A percentile compares a stretch with the other conserved stretches of the same genome.
Conservation (phyloP, 2,797 vertebrate genomes). For the Dromococcyx pavoninus region DNA sequence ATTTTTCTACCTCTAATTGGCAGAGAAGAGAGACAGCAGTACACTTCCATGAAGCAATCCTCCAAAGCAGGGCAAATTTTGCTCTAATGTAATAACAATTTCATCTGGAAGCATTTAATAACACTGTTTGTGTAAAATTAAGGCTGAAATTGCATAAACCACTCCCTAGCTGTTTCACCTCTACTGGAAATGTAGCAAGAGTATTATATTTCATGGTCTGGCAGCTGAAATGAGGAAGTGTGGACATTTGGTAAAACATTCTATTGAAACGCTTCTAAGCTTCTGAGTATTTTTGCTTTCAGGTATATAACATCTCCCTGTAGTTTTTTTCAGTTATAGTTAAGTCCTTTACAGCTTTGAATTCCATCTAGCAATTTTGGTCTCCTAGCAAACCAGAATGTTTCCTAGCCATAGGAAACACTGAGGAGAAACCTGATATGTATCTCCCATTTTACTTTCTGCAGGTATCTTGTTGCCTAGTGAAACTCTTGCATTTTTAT, state of each 20-base stretch:
- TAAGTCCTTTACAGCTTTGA: neutral
- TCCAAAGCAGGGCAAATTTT: neutral
- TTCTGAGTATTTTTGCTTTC: neutral
- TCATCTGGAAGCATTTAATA: neutral
- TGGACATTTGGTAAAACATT: neutral
- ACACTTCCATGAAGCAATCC: neutral
- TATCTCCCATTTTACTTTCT: neutral
- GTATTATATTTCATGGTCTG: neutral
- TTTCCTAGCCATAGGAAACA: neutral
- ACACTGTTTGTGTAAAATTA: neutral
- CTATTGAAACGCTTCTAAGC: neutral
- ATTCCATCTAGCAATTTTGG: neutral
- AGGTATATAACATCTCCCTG: neutral
- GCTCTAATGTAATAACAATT: neutral
- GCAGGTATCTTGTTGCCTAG: slow-evolving; percentile 1
- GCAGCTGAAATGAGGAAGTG: neutral
- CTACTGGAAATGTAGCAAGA: neutral
- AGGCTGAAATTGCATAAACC: neutral
- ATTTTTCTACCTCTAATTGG: neutral
- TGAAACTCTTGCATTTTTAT: slow-evolving; percentile 59
- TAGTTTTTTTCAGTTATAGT: neutral
- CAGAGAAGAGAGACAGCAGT: neutral
- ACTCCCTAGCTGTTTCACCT: neutral
- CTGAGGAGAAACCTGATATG: slow-evolving; percentile 14
- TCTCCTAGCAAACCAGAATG: neutral